Base-by-base conservation (phyloP, 1,140 invertebrate species). In the Parapsyche elsis region DNA sequence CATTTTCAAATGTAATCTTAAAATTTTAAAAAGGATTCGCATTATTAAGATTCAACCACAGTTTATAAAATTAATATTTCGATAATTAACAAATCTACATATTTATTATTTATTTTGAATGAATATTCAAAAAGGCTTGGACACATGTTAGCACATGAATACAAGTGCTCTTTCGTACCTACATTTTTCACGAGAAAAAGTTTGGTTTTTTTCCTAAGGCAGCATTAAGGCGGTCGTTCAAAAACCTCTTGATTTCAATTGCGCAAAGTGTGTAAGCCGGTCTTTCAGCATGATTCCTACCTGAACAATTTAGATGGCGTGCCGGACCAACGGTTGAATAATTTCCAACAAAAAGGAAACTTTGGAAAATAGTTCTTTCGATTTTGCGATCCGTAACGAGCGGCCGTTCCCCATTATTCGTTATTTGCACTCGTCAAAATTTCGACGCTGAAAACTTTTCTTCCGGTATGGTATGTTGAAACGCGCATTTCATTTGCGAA, bases 191-290 rank as follows among this genome's bases (percentile, higher is more conserved):
- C 30, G 30, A 1, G 30, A 7, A 38, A 38, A 38, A 38, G 30
- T 53, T 53, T 2, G 14, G 4, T 67, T 67, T 24, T 23, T 67
- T 16, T 67, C 61, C 21, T 2, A 21, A 4, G 61, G 61, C 0
- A 16, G 12, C 16, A 67, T 67, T 67, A 71, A 30, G 24, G 30
- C 19, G 30, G n/a, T 67, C 24, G 64, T 45, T 71, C 24, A 21
- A 12, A 71, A 45, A 10, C 12, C 30, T 9, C 70, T 74, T 38
- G 71, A 74, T 74, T 74, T 74, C 71, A 74, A 74, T 74, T 49
- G 71, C n/a, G 30, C 0, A 12, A 2, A 4, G 61, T 30, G 61
- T 16, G 4, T n/a, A n/a, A n/a, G n/a, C n/a, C n/a, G 49, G n/a
- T 23, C 59, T 61, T 61, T 61, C 64, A 26, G 5, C 19, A 23